Percentiles rank a stretch among this genome's conserved stretches.
Evolutionary conservation across 2,797 vertebrate species (phyloP).

Genomic region (Pseudochirops cupreus): DNA sequence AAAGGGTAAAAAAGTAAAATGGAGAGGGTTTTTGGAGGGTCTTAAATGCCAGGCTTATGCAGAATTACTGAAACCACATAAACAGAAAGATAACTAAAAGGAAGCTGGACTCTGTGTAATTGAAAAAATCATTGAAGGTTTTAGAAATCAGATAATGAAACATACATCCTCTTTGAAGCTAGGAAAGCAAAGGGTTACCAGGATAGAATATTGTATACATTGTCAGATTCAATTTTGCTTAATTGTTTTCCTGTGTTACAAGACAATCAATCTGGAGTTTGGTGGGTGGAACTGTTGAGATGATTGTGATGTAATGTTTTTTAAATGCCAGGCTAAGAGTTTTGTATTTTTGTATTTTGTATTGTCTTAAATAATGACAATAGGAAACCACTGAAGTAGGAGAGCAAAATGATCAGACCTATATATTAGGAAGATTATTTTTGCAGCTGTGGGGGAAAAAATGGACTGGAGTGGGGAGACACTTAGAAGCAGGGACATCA

Average conservation of each 20-base stretch:
- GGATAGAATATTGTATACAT: neutral
- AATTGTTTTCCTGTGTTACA: neutral
- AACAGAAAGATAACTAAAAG: neutral
- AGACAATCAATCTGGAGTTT: neutral
- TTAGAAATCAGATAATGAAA: neutral
- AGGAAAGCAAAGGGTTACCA: neutral
- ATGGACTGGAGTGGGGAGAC: neutral
- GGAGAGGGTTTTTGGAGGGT: neutral
- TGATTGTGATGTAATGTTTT: neutral
- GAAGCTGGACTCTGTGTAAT: neutral
- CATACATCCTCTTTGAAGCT: neutral
- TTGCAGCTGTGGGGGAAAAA: neutral
- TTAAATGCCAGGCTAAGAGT: neutral
- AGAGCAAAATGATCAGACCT: neutral
- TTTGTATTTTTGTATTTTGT: neutral
- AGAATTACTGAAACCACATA: conserved; percentile 4
- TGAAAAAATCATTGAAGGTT: neutral
- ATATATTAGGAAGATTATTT: neutral
- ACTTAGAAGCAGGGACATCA: neutral
- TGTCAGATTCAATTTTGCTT: neutral
- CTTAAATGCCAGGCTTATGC: neutral
- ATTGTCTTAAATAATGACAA: neutral
- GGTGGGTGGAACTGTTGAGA: neutral
- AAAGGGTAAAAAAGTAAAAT: neutral
- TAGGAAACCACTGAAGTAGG: neutral